Percentiles rank a stretch among this genome's conserved stretches.
These are phyloP conservation scores for Labroides dimidiatus DNA, from an alignment of 2,797 vertebrate genomes.

Conservation along the genomic window DNA sequence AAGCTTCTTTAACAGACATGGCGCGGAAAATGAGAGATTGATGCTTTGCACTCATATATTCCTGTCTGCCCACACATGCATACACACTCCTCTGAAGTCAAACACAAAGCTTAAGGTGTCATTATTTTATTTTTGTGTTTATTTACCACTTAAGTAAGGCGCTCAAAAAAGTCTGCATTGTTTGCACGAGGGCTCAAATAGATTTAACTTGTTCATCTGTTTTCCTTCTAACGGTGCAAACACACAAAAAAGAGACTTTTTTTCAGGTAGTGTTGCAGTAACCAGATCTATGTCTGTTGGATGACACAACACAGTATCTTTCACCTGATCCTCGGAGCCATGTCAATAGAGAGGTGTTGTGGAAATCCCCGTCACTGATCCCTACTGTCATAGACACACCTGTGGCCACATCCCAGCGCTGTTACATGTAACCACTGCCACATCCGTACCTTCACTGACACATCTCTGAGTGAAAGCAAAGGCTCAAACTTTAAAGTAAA, in stretches of 20 bases:
- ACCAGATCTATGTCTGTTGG: conserved; percentile 52
- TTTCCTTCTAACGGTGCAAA: conserved; percentile 26
- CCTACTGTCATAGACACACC: conserved; percentile 60
- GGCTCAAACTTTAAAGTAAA: not conserved
- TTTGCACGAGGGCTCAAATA: not conserved
- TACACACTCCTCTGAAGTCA: conserved; percentile 31
- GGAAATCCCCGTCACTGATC: conserved; percentile 78
- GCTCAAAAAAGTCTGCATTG: not conserved
- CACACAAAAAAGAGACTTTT: conserved; percentile 21
- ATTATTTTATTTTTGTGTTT: not conserved
- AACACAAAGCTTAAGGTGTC: not conserved
- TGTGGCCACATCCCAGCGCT: conserved; percentile 27
- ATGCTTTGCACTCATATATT: conserved; percentile 49
- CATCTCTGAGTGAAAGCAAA: not conserved
- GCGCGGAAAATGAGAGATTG: conserved; percentile 40
- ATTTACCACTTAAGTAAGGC: not conserved
- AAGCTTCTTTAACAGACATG: conserved; percentile 55
- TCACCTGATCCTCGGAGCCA: conserved; percentile 59
- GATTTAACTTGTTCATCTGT: conserved; percentile 6
- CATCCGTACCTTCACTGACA: conserved; percentile 19
- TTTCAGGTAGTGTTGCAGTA: conserved; percentile 44
- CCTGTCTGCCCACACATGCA: conserved; percentile 36
- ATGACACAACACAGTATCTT: conserved; percentile 67
- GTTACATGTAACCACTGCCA: not conserved
- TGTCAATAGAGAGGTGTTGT: conserved; percentile 56